Base-by-base conservation (phyloP, 2,113 vertebrate species). In the Pseudolaguvia tuberculata region DNA sequence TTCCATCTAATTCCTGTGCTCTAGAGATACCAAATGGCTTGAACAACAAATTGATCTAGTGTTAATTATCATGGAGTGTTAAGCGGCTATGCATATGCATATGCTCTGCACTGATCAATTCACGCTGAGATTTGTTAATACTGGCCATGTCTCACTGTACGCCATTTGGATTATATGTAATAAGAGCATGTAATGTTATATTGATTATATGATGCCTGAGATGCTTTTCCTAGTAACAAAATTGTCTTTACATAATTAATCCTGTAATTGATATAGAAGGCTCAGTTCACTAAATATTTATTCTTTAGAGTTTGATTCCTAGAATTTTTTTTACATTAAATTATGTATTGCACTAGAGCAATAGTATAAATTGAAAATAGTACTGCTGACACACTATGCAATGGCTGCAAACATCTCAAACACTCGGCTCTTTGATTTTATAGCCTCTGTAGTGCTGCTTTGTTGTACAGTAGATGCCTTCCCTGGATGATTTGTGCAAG, bases 241-340 rank as follows among this genome's bases (percentile, higher is more conserved):
- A 61, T 20, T 48, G 53, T 42, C 61, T 75, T 79, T 81, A 69
- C 21, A 79, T 81, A 78, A 81, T 25, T 25, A 13, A 61, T 52
- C 17, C 27, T 74, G 79, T 31, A 59, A 65, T 57, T 65, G 62
- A 47, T 14, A 17, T 14, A 65, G 20, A 53, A 53, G 13, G 20
- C 63, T 48, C 9, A 14, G 71, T 62, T 62, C 21, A 42, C 21
- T 58, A 20, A 72, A 47, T 55, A 47, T 62, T 11, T 8, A 29
- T 29, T 35, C 25, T 1, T n/a, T n/a, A n/a, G n/a, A n/a, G n/a
- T n/a, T n/a, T n/a, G n/a, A n/a, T n/a, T n/a, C n/a, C n/a, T 23
- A 23, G 35, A 65, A 23, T 1, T 45, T 15, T 45, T 23, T 15
- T 45, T 23, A 1, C 7, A 23, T 63, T 63, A 4, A 65, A 47